Conservation (phyloP, 2,797 vertebrate genomes). For the Otolemur crassicaudatus region DNA sequence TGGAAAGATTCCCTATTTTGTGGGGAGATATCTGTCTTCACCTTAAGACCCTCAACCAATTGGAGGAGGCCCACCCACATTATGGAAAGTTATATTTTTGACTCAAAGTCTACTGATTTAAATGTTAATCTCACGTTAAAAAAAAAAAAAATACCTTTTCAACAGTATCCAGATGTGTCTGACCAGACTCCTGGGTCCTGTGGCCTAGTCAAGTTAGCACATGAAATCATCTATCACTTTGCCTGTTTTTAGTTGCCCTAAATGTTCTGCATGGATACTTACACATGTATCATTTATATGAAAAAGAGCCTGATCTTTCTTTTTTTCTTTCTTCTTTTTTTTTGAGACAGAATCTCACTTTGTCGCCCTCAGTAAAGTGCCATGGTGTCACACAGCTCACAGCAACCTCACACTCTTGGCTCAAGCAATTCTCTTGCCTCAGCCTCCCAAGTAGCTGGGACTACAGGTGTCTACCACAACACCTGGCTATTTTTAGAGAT, state of each 20-base stretch:
- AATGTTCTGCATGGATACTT: neutral
- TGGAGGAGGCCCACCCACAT: too few species aligned
- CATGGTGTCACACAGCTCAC: too few species aligned
- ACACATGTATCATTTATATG: constrained; percentile 54
- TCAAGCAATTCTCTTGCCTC: too few species aligned
- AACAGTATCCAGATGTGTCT: constrained; percentile 34
- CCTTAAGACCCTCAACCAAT: neutral
- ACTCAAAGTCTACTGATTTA: neutral
- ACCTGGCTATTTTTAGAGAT: too few species aligned
- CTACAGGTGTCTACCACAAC: too few species aligned
- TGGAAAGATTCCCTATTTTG: neutral
- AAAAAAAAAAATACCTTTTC: constrained; percentile 11
- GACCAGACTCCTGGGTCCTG: neutral
- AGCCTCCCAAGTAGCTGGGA: too few species aligned
- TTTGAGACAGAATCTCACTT: too few species aligned
- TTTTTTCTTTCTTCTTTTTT: too few species aligned
- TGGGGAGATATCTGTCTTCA: neutral
- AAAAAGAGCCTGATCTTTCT: constrained; percentile 54
- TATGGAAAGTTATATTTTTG: neutral
- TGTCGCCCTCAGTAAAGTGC: too few species aligned
- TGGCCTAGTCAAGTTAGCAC: neutral
- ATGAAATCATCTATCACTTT: too few species aligned
- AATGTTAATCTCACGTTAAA: constrained; percentile 66
- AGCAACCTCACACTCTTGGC: too few species aligned
- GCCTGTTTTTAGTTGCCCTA: neutral